These are phyloP conservation scores for Mormyrops boulengeri DNA, from an alignment of 2,797 vertebrate genomes.

Conservation along the genomic window DNA sequence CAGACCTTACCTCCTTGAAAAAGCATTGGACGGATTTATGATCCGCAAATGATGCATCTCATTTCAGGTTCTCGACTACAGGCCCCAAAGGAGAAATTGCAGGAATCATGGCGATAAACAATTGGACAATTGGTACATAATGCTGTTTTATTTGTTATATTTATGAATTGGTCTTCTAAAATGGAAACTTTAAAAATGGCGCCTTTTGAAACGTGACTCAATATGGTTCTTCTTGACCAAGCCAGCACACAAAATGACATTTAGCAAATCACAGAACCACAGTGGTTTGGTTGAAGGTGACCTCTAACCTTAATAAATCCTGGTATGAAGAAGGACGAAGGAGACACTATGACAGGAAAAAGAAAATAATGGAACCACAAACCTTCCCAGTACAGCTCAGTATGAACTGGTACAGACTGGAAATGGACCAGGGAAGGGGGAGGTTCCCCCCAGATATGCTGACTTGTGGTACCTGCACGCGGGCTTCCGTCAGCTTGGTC, in stretches of 20 bases:
- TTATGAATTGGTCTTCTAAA: neutral
- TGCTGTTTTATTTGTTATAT: neutral
- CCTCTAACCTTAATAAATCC: neutral
- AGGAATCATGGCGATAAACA: neutral
- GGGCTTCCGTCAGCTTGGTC: conserved; percentile 93
- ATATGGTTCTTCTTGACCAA: neutral
- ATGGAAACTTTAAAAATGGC: neutral
- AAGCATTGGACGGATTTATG: neutral
- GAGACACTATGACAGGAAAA: neutral
- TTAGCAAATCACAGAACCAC: neutral
- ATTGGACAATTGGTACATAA: neutral
- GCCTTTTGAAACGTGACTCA: neutral
- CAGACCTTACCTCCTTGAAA: neutral
- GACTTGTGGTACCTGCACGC: conserved; percentile 77
- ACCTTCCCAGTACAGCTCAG: neutral
- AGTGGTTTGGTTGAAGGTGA: neutral
- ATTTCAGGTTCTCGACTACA: neutral
- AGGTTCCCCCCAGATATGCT: neutral
- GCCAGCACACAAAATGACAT: neutral
- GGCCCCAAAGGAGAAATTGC: neutral
- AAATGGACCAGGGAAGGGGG: neutral
- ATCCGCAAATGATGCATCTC: neutral
- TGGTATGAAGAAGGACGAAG: neutral
- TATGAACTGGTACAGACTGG: neutral
- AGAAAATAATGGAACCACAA: neutral